phyloP scores from a whole-genome alignment of 2,113 vertebrate genomes.

The Morone saxatilis region DNA sequence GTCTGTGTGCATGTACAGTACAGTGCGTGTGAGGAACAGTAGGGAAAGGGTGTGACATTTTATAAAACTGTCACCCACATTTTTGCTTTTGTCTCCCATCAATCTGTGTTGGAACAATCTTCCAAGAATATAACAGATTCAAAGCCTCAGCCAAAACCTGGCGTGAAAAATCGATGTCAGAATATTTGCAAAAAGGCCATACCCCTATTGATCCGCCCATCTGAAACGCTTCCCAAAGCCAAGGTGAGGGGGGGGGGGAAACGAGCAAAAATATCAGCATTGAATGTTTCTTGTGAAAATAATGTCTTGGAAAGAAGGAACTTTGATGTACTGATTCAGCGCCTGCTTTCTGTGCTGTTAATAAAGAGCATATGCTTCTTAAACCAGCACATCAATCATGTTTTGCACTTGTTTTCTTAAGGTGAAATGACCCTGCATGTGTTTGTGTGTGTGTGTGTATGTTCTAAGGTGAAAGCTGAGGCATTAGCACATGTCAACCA shows the following conservation, averaged over 20 bases:
- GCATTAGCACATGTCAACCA: slow-evolving; percentile 31
- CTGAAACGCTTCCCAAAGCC: slow-evolving; percentile 42
- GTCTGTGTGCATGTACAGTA: background rate
- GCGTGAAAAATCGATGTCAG: slow-evolving; percentile 42
- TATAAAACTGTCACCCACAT: background rate
- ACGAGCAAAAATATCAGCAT: slow-evolving; percentile 21
- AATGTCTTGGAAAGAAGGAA: slow-evolving; percentile 5
- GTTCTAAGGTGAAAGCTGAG: slow-evolving; percentile 41
- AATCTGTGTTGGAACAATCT: slow-evolving; percentile 31
- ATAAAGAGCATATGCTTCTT: slow-evolving; percentile 47
- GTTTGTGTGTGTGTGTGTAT: background rate
- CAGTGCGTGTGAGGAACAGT: background rate
- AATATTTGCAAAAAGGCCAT: slow-evolving; percentile 55
- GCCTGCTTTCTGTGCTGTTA: slow-evolving; percentile 11
- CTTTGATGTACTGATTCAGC: slow-evolving; percentile 50
- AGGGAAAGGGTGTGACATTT: background rate
- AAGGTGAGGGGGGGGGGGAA: slow-evolving; percentile 15
- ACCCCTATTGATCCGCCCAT: slow-evolving; percentile 34
- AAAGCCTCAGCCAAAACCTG: slow-evolving; percentile 15
- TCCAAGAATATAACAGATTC: slow-evolving; percentile 5
- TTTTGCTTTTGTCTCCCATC: slow-evolving; percentile 21
- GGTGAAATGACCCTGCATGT: slow-evolving; percentile 36
- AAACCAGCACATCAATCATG: slow-evolving; percentile 33
- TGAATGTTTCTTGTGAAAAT: slow-evolving; percentile 32
- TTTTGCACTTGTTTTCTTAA: slow-evolving; percentile 50